Evolutionary conservation across 1,140 invertebrate genomes (phyloP).

Genomic region (Cyclargus thomasi): DNA sequence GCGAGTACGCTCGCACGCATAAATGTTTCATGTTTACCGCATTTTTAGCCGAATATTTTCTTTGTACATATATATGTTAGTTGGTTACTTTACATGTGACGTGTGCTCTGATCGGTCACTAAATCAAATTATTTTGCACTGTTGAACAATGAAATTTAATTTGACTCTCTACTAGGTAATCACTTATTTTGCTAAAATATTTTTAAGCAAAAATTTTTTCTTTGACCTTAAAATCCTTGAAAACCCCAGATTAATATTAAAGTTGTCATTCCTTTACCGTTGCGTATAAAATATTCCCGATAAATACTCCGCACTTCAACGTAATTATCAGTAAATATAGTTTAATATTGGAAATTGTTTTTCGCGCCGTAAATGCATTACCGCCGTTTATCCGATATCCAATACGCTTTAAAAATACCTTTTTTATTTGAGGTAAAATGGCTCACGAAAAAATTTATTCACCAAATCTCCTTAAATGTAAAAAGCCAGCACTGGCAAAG

Average conservation of each 20-base stretch:
- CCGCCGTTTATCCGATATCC: neutral
- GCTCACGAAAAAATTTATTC: neutral
- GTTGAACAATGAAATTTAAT: too few relatives aligned
- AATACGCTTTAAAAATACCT: neutral
- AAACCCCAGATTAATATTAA: neutral
- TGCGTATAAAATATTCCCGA: neutral
- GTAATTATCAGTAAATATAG: neutral
- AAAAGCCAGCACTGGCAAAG: neutral
- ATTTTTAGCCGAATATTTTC: constrained; percentile 32
- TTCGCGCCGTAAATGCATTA: neutral
- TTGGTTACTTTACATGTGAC: neutral
- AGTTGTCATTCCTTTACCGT: neutral
- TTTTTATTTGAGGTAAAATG: neutral
- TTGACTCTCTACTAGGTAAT: too few relatives aligned
- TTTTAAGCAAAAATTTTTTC: too few relatives aligned
- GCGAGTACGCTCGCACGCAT: constrained; percentile 25
- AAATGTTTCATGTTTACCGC: constrained; percentile 51
- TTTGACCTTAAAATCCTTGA: too few relatives aligned
- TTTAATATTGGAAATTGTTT: neutral
- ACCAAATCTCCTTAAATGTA: neutral
- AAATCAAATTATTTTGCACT: too few relatives aligned
- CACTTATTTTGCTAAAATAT: too few relatives aligned
- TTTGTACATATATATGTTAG: neutral
- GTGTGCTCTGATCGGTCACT: neutral
- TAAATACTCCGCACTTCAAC: neutral